phyloP scores from a whole-genome alignment of 2,888 invertebrate genomes.

The Steromphala cineraria region DNA sequence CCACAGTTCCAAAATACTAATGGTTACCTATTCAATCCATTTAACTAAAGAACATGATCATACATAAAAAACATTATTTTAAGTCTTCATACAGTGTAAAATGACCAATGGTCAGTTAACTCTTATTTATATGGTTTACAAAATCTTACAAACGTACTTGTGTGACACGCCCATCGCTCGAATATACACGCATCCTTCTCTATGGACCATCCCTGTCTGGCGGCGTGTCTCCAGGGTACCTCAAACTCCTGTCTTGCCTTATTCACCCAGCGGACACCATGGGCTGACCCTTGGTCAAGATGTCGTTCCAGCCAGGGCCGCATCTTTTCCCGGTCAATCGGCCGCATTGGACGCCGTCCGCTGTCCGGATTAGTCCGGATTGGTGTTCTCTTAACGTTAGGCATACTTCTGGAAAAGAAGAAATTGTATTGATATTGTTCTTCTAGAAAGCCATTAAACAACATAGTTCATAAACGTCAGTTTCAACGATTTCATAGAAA shows the following conservation, averaged over 20 bases:
- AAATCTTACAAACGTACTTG: conserved; percentile 48
- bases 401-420: background rate
- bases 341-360: conserved; percentile 52
- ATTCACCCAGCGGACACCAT: conserved; percentile 63
- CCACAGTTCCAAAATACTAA: too few species aligned
- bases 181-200: conserved; percentile 64
- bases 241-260: conserved; percentile 53
- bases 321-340: conserved; percentile 65
- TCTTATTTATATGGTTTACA: too few species aligned
- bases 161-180: conserved; percentile 68
- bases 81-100: too few species aligned
- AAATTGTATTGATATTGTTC: too few species aligned
- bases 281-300: conserved; percentile 48
- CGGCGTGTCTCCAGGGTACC: conserved; percentile 71
- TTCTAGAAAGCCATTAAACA: too few species aligned
- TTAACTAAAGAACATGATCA: too few species aligned
- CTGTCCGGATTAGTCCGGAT: background rate
- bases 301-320: conserved; percentile 66
- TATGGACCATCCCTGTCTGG: conserved; percentile 64
- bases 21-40: too few species aligned
- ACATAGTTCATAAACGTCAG: too few species aligned
- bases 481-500: too few species aligned
- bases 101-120: too few species aligned
- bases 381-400: background rate
- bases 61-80: too few species aligned